These are phyloP conservation scores for Ennomos fuscantarius DNA, from an alignment of 2,888 invertebrate genomes.

Conservation along the genomic window DNA sequence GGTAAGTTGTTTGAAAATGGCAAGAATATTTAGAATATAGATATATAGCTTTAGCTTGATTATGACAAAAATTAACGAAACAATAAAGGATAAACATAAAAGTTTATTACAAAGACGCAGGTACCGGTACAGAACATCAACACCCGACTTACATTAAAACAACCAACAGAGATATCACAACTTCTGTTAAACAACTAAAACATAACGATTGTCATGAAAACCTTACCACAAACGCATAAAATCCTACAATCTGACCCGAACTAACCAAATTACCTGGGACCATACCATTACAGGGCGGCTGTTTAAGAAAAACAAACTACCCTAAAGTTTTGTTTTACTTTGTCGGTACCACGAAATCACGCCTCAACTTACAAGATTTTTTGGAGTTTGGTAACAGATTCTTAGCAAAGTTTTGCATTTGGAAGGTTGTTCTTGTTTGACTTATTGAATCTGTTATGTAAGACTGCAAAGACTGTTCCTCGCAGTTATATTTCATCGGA, in stretches of 20 bases:
- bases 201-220: constrained; percentile 19
- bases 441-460: too few species aligned
- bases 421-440: too few species aligned
- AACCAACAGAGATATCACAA: constrained; percentile 9
- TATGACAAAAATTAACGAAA: not conserved
- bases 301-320: constrained; percentile 43
- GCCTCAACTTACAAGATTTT: not conserved
- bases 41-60: too few species aligned
- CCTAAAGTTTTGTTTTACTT: constrained; percentile 25
- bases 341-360: constrained; percentile 18
- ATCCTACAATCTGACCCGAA: constrained; percentile 28
- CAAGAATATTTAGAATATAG: too few species aligned
- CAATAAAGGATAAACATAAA: not conserved
- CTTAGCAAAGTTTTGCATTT: too few species aligned
- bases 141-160: constrained; percentile 4
- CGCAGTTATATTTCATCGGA: too few species aligned
- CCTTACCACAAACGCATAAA: constrained; percentile 27
- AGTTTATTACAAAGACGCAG: not conserved
- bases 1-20: too few species aligned
- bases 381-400: too few species aligned
- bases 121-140: constrained; percentile 3
- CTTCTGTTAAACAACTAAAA: constrained; percentile 17
- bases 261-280: constrained; percentile 32
- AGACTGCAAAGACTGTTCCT: too few species aligned
- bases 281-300: constrained; percentile 31